Conservation (phyloP, 1,140 invertebrate species). For the Argopecten irradians region DNA sequence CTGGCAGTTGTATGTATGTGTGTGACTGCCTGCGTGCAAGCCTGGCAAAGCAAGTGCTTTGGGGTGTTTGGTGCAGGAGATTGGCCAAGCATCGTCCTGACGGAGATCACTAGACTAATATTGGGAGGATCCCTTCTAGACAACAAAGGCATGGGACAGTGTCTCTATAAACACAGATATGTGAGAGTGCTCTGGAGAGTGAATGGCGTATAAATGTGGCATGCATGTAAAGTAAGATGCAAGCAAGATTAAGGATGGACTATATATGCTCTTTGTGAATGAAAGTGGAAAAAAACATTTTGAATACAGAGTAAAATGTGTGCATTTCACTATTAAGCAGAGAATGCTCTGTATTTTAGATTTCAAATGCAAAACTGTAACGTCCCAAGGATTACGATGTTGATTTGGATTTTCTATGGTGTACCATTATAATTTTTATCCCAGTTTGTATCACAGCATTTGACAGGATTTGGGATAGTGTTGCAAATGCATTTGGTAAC, state of each 20-base stretch:
- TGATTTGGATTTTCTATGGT: background rate
- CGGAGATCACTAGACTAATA: background rate
- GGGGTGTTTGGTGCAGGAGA: background rate
- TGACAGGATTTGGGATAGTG: background rate
- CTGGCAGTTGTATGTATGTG: background rate
- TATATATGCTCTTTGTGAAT: background rate
- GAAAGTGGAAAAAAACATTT: background rate
- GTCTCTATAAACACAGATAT: constrained; percentile 5
- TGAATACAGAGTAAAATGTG: background rate
- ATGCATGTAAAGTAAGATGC: background rate
- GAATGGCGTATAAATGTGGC: background rate
- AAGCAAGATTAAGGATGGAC: background rate
- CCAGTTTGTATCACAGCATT: background rate
- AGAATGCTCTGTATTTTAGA: background rate
- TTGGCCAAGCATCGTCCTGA: background rate
- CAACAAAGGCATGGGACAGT: background rate
- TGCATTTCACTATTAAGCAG: background rate
- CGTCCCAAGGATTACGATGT: background rate
- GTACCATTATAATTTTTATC: background rate
- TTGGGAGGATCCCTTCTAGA: background rate
- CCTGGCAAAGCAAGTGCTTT: constrained; percentile 20
- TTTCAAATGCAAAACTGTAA: background rate
- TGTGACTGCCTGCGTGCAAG: background rate
- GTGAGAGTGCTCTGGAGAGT: background rate
- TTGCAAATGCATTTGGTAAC: background rate